Base-by-base conservation (phyloP, 2,113 vertebrate genomes). In the Probosciger aterrimus region DNA sequence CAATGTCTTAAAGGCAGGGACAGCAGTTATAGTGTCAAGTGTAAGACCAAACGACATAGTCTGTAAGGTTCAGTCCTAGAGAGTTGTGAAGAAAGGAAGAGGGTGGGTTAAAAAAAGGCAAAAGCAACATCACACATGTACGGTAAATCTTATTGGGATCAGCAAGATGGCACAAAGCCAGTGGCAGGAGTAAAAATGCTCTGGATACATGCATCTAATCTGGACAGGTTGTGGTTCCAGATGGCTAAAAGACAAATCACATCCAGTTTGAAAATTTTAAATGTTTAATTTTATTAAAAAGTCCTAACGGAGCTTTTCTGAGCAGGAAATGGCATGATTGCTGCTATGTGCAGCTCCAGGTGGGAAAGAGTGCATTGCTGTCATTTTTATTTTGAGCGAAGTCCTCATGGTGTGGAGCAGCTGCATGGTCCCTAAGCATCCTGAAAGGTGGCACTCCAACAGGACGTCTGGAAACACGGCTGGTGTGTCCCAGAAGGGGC, bases 181-280 rank as follows among this genome's bases (percentile, higher is more conserved):
- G 83, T 8, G 46, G 86, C 82, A 85, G 62, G 46, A 92, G 71
- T 70, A 87, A 77, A 88, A 96, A 96, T 86, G 82, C 91, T 97
- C 91, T 16, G 65, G 94, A 94, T 96, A 86, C 7, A 6, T 95
- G 84, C 62, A 91, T 81, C 24, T 65, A 74, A 95, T 91, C 87
- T 50, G 95, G 97, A 97, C 96, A 97, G 95, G 97, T 91, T 97
- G 97, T 76, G 78, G 71, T 93, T 97, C 95, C 97, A 97, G 97
- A 97, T 98, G 97, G 97, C 82, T 79, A 77, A 91, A 93, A 95
- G 35, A 83, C 70, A 95, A 77, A 83, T 60, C 79, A 70, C 79
- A 95, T 92, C 78, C 89, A 78, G 80, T 94, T 50, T 95, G 93
- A 97, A 86, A 60, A 65, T 86, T 93, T 77, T 87, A 93, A 92